These are phyloP conservation scores for Pantherophis alleghaniensis DNA, from an alignment of 2,797 vertebrate genomes.

Conservation along the genomic window DNA sequence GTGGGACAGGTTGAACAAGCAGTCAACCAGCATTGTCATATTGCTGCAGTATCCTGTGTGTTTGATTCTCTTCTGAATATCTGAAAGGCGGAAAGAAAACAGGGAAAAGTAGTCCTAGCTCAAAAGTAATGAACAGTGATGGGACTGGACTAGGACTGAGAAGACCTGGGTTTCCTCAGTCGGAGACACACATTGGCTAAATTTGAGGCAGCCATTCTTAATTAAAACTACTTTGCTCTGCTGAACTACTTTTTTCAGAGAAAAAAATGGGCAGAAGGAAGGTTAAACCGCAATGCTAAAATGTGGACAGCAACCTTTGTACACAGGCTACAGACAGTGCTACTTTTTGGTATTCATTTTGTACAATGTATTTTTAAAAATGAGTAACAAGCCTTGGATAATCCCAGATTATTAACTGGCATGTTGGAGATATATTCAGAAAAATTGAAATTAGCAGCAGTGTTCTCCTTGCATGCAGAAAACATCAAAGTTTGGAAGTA, in stretches of 20 bases:
- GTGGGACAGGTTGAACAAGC: not conserved
- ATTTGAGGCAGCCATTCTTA: not conserved
- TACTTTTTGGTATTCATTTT: not conserved
- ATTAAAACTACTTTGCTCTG: not conserved
- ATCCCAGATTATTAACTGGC: not conserved
- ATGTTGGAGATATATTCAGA: not conserved
- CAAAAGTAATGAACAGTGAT: not conserved
- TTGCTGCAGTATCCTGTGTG: constrained; percentile 8
- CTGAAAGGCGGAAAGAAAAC: not conserved
- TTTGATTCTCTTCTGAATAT: constrained; percentile 15
- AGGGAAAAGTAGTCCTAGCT: not conserved
- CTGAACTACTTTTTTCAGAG: not conserved
- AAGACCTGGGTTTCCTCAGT: not conserved
- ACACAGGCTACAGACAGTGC: not conserved
- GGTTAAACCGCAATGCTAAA: not conserved
- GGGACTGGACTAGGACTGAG: not conserved
- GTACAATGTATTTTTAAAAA: not conserved
- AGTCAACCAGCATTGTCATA: not conserved
- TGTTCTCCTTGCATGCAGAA: not conserved
- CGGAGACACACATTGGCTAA: not conserved
- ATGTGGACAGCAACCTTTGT: not conserved
- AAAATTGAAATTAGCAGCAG: not conserved
- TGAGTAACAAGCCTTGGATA: not conserved
- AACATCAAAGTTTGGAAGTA: not conserved
- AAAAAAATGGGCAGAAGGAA: not conserved